Conservation (phyloP, 2,113 vertebrate species). For the Equus quagga region DNA sequence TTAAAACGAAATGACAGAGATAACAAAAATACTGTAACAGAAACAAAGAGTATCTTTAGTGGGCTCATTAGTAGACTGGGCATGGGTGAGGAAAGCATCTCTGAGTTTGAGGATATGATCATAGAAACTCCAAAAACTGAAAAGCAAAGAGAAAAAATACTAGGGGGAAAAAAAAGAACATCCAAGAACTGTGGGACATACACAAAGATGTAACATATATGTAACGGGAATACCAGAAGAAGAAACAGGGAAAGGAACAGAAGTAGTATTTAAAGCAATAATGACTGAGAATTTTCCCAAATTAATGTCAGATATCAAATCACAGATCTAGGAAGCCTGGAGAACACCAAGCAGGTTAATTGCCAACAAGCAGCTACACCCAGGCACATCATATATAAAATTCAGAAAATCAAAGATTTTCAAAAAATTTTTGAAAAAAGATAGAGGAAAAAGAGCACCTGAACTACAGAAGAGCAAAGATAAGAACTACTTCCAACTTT, state of each 20-base stretch:
- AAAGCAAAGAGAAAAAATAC: neutral
- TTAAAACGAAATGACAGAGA: neutral
- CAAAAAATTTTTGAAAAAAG: neutral
- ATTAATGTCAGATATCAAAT: neutral
- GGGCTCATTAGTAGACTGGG: neutral
- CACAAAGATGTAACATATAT: neutral
- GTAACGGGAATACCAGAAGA: neutral
- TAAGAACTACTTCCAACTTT: neutral
- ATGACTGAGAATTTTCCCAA: neutral
- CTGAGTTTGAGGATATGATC: neutral
- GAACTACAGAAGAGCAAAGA: neutral
- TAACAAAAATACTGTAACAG: neutral
- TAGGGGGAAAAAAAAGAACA: neutral
- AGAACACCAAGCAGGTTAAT: neutral
- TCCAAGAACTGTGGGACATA: neutral
- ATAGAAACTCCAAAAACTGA: neutral
- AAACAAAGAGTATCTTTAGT: neutral
- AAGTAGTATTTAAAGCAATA: neutral
- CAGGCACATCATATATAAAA: neutral
- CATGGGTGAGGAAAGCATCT: neutral
- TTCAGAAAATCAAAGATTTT: neutral
- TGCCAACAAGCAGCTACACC: neutral
- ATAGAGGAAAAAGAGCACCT: fast-evolving
- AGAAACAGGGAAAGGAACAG: neutral
- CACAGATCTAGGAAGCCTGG: neutral